Evolutionary conservation across 2,113 vertebrate species (phyloP).

Genomic region (Neotragus moschatus): DNA sequence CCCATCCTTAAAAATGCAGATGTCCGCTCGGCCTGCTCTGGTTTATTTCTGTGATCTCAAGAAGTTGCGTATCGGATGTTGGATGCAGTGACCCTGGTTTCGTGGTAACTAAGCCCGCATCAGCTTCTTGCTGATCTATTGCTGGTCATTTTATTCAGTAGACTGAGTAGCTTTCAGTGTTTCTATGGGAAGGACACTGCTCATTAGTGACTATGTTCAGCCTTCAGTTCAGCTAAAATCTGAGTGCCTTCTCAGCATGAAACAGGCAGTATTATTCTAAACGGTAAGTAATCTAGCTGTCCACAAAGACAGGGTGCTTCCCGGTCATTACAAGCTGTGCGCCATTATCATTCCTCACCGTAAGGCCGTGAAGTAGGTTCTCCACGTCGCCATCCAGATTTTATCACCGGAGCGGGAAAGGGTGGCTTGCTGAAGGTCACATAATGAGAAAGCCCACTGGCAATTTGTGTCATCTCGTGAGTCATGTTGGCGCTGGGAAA

Average conservation of each 20-base stretch:
- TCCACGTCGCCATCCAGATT: not conserved
- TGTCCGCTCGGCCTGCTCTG: not conserved
- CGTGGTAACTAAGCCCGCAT: constrained; percentile 47
- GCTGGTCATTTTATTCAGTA: constrained; percentile 51
- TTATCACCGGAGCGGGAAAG: not conserved
- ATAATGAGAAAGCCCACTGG: constrained; percentile 10
- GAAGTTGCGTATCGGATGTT: constrained; percentile 40
- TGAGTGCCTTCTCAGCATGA: constrained; percentile 51
- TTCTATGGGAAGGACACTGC: constrained; percentile 35
- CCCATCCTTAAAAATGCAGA: not conserved
- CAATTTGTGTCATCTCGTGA: constrained; percentile 32
- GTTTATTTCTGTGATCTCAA: constrained; percentile 31
- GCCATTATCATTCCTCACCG: not conserved
- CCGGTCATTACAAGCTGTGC: not conserved
- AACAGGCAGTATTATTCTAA: constrained; percentile 35
- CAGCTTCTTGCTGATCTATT: not conserved
- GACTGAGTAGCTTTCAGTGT: constrained; percentile 33
- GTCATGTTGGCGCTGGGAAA: constrained; percentile 15
- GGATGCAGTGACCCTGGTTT: constrained; percentile 41
- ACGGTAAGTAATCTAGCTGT: constrained; percentile 41
- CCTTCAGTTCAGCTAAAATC: constrained; percentile 42
- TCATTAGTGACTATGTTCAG: constrained; percentile 46
- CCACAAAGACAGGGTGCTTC: constrained; percentile 41
- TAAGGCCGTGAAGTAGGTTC: not conserved
- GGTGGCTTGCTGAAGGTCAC: constrained; percentile 48